phyloP scores from a whole-genome alignment of 1,140 invertebrate genomes.

The Lordiphosa clarofinis region DNA sequence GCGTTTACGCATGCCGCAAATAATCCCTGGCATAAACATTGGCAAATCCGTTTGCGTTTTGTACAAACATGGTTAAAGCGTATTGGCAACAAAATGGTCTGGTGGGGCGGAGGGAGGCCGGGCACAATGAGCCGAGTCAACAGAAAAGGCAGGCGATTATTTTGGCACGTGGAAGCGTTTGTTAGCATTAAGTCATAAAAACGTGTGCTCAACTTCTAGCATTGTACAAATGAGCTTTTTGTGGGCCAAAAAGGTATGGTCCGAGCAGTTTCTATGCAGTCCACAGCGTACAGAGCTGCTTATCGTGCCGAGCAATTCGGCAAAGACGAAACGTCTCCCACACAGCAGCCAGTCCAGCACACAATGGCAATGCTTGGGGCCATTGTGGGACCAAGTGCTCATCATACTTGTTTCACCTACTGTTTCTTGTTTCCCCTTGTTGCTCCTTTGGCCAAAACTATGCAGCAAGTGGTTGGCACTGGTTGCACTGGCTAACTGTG shows the following conservation, averaged over 20 bases:
- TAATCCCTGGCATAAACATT: slow-evolving; percentile 76
- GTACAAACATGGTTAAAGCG: slow-evolving; percentile 76
- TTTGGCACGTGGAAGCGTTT: slow-evolving; percentile 76
- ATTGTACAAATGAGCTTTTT: slow-evolving; percentile 14
- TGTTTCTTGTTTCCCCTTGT: neutral
- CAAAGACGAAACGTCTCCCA: slow-evolving; percentile 53
- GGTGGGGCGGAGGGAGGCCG: slow-evolving; percentile 7
- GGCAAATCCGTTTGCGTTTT: slow-evolving; percentile 77
- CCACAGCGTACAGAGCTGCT: slow-evolving; percentile 26
- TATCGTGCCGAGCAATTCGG: slow-evolving; percentile 57
- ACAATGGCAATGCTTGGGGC: slow-evolving; percentile 14
- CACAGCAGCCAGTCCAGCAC: neutral
- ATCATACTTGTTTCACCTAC: slow-evolving; percentile 3
- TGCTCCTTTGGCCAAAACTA: slow-evolving; percentile 1
- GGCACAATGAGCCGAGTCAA: slow-evolving; percentile 67
- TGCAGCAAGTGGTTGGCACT: slow-evolving; percentile 11
- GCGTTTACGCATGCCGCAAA: slow-evolving; percentile 67
- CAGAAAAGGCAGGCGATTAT: slow-evolving; percentile 74
- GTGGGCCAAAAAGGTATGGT: slow-evolving; percentile 4
- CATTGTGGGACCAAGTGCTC: slow-evolving; percentile 9
- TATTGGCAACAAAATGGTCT: slow-evolving; percentile 69
- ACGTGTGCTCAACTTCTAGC: slow-evolving; percentile 44
- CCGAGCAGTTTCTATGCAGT: slow-evolving; percentile 10
- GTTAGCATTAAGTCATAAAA: slow-evolving; percentile 78
- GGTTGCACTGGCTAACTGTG: slow-evolving; percentile 6